Conservation (phyloP, 2,888 invertebrate species). For the Isoperla grammatica region DNA sequence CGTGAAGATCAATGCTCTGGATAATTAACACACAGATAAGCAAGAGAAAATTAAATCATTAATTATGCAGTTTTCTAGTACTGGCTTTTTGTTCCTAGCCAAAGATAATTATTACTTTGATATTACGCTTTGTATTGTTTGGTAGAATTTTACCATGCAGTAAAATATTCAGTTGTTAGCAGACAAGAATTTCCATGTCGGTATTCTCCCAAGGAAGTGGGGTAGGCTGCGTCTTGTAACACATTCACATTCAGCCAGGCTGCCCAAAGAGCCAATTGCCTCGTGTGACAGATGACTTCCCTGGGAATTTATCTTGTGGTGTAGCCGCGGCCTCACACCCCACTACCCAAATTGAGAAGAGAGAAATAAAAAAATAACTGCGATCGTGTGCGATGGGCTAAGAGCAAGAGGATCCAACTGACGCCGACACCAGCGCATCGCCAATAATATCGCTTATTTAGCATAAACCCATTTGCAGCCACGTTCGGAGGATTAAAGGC, state of each 20-base stretch:
- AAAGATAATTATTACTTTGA: no score
- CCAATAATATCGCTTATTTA: constrained; percentile 16
- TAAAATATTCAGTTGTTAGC: no score
- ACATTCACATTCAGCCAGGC: constrained; percentile 14
- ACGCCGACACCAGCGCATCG: background rate
- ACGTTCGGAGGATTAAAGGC: no score
- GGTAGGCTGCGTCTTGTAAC: background rate
- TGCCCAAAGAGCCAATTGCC: constrained; percentile 14
- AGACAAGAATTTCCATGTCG: no score
- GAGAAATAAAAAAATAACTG: constrained; percentile 13
- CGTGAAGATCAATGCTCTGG: background rate
- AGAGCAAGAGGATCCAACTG: background rate
- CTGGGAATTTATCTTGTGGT: constrained; percentile 10
- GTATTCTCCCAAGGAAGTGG: no score
- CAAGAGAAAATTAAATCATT: constrained; percentile 30
- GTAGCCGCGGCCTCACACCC: no score
- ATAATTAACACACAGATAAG: constrained; percentile 23
- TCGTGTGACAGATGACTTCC: constrained; percentile 17
- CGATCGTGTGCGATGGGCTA: constrained; percentile 9
- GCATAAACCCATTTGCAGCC: constrained; percentile 18
- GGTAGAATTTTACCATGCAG: no score
- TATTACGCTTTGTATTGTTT: no score
- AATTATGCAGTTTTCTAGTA: constrained; percentile 29
- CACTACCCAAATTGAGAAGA: constrained; percentile 15
- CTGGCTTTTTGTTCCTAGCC: background rate